Base-by-base conservation (phyloP, 2,113 vertebrate genomes). In the Erpornis zantholeuca region DNA sequence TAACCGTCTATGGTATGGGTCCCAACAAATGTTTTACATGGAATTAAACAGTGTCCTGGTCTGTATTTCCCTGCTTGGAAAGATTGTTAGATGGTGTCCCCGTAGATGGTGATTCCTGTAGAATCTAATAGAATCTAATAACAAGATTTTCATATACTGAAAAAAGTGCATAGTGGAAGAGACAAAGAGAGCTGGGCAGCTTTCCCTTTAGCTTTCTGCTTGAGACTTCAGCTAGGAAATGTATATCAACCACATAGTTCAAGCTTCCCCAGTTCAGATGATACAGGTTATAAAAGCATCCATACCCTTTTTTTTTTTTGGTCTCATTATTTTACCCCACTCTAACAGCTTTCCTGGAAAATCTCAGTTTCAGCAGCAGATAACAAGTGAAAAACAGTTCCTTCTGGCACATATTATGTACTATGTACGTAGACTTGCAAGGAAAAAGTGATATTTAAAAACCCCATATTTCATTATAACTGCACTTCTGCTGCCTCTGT, bases 281-380 rank as follows among this genome's bases (percentile, higher is more conserved):
- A 33, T 8, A 57, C 1, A 3, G 8, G 12, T 82, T 9, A 80
- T 50, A 56, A 52, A 84, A 25, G 0, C 9, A 4, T 50, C 14
- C 3, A 17, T 4, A 21, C 16, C 5, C 5, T 29, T 28, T 31
- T 7, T 44, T 12, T 47, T 15, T 33, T n/a, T 33, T 9, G 0
- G 3, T 23, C 4, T 44, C 8, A n/a, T 70, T 60, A 15, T 68
- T 21, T 72, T 73, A 69, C 10, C 2, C 7, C 8, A 78, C 33
- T 29, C 17, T 18, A 64, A 31, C 25, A 49, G 6, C 9, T 75
- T 50, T 64, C 23, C 9, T 47, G 10, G 12, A 54, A 86, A 94
- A 21, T 60, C 10, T 91, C 16, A 28, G 9, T 82, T 77, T 84
- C 21, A 44, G 31, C 33, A 64, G n/a, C 22, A 56, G 17, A 75